Conservation (phyloP, 2,113 vertebrate genomes). For the Sterna hirundo region DNA sequence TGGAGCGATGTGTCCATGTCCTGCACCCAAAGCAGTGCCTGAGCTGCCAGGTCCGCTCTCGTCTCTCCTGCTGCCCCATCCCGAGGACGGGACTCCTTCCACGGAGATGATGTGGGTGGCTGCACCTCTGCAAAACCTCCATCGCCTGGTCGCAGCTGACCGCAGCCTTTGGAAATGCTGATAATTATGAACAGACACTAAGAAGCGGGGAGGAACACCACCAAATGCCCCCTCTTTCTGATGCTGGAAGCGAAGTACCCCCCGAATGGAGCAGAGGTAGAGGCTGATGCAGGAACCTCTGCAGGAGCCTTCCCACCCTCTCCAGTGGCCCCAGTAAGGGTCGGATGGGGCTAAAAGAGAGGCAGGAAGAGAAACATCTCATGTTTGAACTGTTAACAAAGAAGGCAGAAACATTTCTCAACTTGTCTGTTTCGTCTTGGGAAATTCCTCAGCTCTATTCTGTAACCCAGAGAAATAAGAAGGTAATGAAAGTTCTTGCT, state of each 20-base stretch:
- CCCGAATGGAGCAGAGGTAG: not conserved
- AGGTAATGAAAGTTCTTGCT: not conserved
- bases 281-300: not conserved
- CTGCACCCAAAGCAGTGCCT: too few relatives aligned
- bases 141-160: too few relatives aligned
- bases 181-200: not conserved
- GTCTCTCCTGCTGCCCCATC: not conserved
- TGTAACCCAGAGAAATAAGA: not conserved
- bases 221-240: too few relatives aligned
- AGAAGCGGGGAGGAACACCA: not conserved
- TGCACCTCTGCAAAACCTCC: not conserved
- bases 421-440: not conserved
- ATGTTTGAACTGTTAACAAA: not conserved
- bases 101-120: fast-evolving
- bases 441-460: not conserved
- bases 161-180: not conserved
- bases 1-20: fast-evolving
- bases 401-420: not conserved
- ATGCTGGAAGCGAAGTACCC: not conserved
- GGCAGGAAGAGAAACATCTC: not conserved
- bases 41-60: not conserved
- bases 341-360: not conserved
- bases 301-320: not conserved
- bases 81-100: not conserved
- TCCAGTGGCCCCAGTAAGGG: not conserved